Percentiles rank a stretch among this genome's conserved stretches.
Evolutionary conservation across 2,797 vertebrate species (phyloP).

Genomic region (Clarias laeviceps): DNA sequence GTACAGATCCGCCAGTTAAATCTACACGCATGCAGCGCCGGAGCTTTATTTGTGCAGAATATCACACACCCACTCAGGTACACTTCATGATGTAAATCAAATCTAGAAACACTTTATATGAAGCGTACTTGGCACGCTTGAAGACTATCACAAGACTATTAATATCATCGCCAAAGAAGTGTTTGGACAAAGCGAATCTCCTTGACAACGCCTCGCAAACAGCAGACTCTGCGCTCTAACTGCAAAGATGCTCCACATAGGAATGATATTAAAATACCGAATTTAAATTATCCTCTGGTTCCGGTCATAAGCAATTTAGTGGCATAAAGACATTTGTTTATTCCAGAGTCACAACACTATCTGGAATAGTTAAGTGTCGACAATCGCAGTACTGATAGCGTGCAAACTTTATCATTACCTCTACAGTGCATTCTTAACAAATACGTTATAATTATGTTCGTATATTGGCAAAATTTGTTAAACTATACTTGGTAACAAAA

Average conservation of each 20-base stretch:
- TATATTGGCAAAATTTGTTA: no score
- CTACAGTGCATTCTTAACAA: neutral
- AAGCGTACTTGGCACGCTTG: conserved; percentile 32
- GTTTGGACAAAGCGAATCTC: conserved; percentile 49
- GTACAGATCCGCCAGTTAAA: neutral
- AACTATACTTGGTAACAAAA: neutral
- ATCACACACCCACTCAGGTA: conserved; percentile 42
- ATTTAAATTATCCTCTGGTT: neutral
- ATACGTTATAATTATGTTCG: neutral
- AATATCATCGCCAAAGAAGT: conserved; percentile 44
- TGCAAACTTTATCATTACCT: neutral
- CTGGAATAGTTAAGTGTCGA: neutral
- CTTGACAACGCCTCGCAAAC: conserved; percentile 46
- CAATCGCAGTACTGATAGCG: neutral
- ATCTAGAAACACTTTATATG: conserved; percentile 36
- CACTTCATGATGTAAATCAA: conserved; percentile 40
- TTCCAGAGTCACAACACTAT: neutral
- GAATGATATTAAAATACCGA: neutral
- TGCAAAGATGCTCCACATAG: conserved; percentile 11
- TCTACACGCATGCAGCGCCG: neutral
- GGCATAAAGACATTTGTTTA: neutral
- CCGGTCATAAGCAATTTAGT: neutral
- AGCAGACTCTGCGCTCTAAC: neutral
- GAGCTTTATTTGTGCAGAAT: conserved; percentile 30
- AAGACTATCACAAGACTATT: conserved; percentile 37